Base-by-base conservation (phyloP, 2,888 invertebrate genomes). In the Apotomis turbidana region DNA sequence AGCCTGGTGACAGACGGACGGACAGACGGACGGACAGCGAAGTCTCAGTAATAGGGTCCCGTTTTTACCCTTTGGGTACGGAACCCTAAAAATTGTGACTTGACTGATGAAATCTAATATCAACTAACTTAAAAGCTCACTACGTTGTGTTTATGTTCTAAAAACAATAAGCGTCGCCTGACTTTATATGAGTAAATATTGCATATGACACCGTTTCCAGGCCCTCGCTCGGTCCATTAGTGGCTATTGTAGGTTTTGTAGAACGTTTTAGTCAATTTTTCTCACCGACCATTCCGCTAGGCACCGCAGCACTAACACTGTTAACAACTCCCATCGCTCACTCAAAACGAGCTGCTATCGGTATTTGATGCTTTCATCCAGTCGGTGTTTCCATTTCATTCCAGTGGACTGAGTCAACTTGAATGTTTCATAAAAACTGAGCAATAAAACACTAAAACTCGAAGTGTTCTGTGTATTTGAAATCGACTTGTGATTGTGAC, bases 301-400 rank as follows among this genome's bases (percentile, higher is more conserved):
- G 62, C 49, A 63, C 62, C 55, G 27, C 69, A 57, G 38, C 62
- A 13, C 46, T 55, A 49, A 55, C 55, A 54, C 57, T 66, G 66
- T 62, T 63, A 51, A 57, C 57, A 57, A 41, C 49, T 51, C 57
- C 57, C 69, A 62, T 70, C 62, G 69, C 38, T 70, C 69, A 63
- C 49, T 49, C 68, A 36, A 36, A 41, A 60, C 59, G 69, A 49
- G 49, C 55, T 55, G 15, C 13, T 5, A 49, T 15, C 57, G 55
- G 49, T 49, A 69, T 49, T 62, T 62, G 69, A 61, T 54, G 36
- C 54, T 54, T 55, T 12, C 12, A 64, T 54, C 54, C 38, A 63
- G 38, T 13, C 36, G n/a, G 9, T 51, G 63, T 27, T 54, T 55
- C 41, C 13, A 54, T 55, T 12, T 15, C 3, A 15, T 41, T 52